Conservation (phyloP, 2,113 vertebrate genomes). For the Dryoscopus gambensis region DNA sequence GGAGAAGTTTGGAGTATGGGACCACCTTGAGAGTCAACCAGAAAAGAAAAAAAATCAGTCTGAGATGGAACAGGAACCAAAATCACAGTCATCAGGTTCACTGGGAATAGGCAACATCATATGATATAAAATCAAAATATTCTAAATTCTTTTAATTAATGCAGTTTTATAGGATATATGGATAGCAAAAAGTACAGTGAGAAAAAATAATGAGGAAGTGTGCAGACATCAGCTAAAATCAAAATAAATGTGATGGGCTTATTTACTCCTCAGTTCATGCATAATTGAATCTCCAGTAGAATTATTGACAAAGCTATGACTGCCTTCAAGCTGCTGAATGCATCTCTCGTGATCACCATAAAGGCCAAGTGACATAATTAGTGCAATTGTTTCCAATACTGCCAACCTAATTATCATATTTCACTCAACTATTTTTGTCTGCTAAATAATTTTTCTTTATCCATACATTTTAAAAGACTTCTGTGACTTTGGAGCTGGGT, state of each 20-base stretch:
- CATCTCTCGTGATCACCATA: not conserved
- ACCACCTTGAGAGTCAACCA: slow-evolving; percentile 28
- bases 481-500: not conserved
- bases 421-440: not conserved
- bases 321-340: not conserved
- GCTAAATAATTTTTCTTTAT: not conserved
- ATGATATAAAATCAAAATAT: not conserved
- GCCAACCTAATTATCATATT: not conserved
- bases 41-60: not conserved
- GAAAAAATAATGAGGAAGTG: not conserved
- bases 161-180: not conserved
- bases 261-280: not conserved
- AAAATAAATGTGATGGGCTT: not conserved
- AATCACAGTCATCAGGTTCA: not conserved
- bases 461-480: not conserved
- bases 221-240: not conserved
- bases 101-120: not conserved
- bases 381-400: not conserved
- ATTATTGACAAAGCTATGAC: not conserved
- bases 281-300: not conserved
- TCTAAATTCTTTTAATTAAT: not conserved
- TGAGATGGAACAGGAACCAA: not conserved
- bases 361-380: not conserved
- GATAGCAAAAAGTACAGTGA: not conserved
- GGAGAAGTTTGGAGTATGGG: slow-evolving; percentile 50